phyloP scores from a whole-genome alignment of 2,888 invertebrate species.

The Seira sanloemensis region DNA sequence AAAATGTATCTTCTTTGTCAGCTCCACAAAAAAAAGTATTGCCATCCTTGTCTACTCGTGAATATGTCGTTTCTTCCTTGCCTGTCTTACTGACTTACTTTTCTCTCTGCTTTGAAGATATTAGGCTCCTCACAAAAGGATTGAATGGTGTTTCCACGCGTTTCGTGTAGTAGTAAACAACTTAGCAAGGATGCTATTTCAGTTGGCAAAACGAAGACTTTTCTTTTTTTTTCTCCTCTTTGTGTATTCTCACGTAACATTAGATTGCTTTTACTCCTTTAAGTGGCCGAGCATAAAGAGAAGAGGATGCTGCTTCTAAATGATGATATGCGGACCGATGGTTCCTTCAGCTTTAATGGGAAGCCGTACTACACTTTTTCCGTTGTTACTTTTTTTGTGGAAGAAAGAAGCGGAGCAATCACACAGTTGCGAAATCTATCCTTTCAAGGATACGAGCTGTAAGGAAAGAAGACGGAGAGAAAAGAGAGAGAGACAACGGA shows the following conservation, averaged over 20 bases:
- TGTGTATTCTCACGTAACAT: conserved; percentile 7
- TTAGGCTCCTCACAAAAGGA: conserved; percentile 29
- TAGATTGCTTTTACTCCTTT: conserved; percentile 5
- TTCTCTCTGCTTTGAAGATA: neutral
- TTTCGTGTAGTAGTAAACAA: conserved; percentile 4
- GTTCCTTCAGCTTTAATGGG: neutral
- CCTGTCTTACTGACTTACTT: conserved; percentile 60
- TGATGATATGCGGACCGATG: conserved; percentile 29
- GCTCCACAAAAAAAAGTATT: neutral
- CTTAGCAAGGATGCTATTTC: neutral
- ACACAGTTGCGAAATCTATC: conserved; percentile 50
- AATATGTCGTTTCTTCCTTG: neutral
- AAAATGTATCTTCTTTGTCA: neutral
- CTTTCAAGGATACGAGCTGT: conserved; percentile 9
- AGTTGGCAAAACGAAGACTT: neutral
- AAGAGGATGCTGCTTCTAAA: conserved; percentile 21
- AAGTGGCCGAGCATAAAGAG: conserved; percentile 24
- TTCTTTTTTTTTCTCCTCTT: neutral
- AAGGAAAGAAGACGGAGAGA: conserved; percentile 25
- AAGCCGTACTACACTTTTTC: conserved; percentile 19
- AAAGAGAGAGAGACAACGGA: conserved; percentile 47
- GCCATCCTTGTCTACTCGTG: neutral
- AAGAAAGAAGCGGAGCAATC: conserved; percentile 25
- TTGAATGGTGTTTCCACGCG: neutral
- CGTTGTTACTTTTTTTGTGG: conserved; percentile 32